Conservation (phyloP, 1,140 invertebrate species). For the Meloidogyne floridensis region DNA sequence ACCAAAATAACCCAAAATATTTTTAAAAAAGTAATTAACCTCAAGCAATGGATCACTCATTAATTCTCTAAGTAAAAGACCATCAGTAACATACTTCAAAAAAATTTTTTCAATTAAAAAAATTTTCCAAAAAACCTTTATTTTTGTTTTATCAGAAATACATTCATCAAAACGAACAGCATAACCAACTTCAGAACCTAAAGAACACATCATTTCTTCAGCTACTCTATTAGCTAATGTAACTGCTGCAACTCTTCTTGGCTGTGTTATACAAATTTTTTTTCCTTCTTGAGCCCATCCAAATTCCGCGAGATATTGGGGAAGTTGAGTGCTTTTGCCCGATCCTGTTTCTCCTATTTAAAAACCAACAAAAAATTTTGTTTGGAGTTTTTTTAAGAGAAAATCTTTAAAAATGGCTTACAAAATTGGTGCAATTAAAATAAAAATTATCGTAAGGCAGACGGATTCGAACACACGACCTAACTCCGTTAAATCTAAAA, state of each 20-base stretch:
- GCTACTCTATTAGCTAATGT: constrained; percentile 85
- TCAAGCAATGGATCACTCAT: constrained; percentile 44
- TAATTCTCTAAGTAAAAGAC: constrained; percentile 54
- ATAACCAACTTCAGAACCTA: constrained; percentile 87
- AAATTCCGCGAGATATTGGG: constrained; percentile 86
- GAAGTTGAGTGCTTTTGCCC: constrained; percentile 94
- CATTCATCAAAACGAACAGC: constrained; percentile 86
- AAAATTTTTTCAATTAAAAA: constrained; percentile 74
- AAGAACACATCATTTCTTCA: constrained; percentile 78
- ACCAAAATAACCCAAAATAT: too few relatives aligned
- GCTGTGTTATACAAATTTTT: constrained; percentile 85
- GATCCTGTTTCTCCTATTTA: constrained; percentile 82
- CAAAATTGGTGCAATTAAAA: too few relatives aligned
- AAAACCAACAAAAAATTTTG: constrained; percentile 52
- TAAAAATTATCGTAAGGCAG: too few relatives aligned
- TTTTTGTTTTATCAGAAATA: constrained; percentile 74
- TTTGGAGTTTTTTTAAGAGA: too few relatives aligned
- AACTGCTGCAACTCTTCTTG: constrained; percentile 84
- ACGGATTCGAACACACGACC: too few relatives aligned
- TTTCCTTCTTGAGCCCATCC: constrained; percentile 76
- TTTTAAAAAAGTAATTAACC: constrained; percentile 74
- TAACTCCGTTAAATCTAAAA: too few relatives aligned
- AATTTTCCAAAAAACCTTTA: constrained; percentile 74
- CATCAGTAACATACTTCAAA: constrained; percentile 74
- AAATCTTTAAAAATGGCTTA: too few relatives aligned